Evolutionary conservation across 2,113 vertebrate species (phyloP).

Genomic region (Lates calcarifer): DNA sequence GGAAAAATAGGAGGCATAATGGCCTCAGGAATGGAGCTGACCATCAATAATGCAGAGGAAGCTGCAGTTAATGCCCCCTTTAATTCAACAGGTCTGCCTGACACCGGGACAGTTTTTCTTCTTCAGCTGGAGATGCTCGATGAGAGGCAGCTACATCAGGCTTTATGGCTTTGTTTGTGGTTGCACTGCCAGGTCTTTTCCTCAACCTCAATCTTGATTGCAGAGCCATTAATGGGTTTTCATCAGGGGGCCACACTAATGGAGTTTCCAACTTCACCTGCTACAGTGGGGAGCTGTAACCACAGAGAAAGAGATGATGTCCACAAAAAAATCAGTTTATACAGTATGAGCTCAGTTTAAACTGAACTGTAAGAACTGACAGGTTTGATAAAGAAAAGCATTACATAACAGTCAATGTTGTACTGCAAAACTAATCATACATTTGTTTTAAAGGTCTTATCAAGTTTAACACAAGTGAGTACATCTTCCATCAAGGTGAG

Average conservation of each 20-base stretch:
- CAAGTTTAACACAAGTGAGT: neutral
- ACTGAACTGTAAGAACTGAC: slow-evolving; percentile 25
- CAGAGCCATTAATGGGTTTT: slow-evolving; percentile 76
- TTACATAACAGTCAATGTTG: slow-evolving; percentile 6
- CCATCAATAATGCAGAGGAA: slow-evolving; percentile 84
- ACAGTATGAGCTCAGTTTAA: slow-evolving; percentile 59
- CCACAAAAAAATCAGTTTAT: slow-evolving; percentile 55
- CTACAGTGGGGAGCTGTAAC: slow-evolving; percentile 45
- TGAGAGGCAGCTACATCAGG: slow-evolving; percentile 72
- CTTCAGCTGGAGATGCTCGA: slow-evolving; percentile 60
- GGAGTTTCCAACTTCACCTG: slow-evolving; percentile 73
- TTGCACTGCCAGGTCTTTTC: slow-evolving; percentile 59
- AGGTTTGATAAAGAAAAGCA: slow-evolving; percentile 26
- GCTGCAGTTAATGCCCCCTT: slow-evolving; percentile 80
- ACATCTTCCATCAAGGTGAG: neutral
- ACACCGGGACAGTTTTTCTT: slow-evolving; percentile 72
- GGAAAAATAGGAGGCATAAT: slow-evolving; percentile 78
- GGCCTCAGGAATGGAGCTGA: slow-evolving; percentile 69
- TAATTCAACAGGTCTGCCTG: slow-evolving; percentile 84
- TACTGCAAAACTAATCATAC: neutral
- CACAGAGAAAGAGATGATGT: slow-evolving; percentile 55
- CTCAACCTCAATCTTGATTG: slow-evolving; percentile 68
- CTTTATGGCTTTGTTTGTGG: slow-evolving; percentile 75
- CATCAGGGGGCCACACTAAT: slow-evolving; percentile 70
- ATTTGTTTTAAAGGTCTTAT: neutral